Percentiles rank a stretch among this genome's conserved stretches.
These are phyloP conservation scores for Cheilinus undulatus DNA, from an alignment of 2,113 vertebrate species.

Conservation along the genomic window DNA sequence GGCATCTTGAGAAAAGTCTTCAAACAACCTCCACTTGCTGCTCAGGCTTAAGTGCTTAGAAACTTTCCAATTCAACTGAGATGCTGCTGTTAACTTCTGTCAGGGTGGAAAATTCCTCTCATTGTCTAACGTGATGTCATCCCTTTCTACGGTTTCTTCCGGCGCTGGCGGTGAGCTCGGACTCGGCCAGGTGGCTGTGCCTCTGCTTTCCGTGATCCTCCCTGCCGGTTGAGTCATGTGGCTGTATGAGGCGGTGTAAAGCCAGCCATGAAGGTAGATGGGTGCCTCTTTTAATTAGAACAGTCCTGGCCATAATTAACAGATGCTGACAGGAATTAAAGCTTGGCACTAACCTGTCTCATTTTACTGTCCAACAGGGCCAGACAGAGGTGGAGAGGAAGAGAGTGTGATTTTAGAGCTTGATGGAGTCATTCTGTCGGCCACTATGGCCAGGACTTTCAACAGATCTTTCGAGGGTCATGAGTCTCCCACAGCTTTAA, in stretches of 20 bases:
- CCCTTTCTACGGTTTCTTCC: slow-evolving; percentile 66
- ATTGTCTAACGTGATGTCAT: slow-evolving; percentile 64
- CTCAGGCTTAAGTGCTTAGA: slow-evolving; percentile 23
- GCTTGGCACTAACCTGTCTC: slow-evolving; percentile 81
- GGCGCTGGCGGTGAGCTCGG: slow-evolving; percentile 49
- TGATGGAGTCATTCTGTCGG: slow-evolving; percentile 36
- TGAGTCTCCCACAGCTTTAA: slow-evolving; percentile 53
- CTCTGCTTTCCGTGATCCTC: slow-evolving; percentile 51
- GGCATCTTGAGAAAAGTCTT: not conserved
- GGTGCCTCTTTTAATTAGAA: slow-evolving; percentile 87
- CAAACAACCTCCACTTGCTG: slow-evolving; percentile 2
- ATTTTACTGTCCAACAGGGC: slow-evolving; percentile 75
- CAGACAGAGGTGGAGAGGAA: slow-evolving; percentile 61
- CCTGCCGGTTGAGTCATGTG: slow-evolving; percentile 70
- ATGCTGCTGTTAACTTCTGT: not conserved
- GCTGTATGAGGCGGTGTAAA: slow-evolving; percentile 69
- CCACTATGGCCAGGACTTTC: slow-evolving; percentile 41
- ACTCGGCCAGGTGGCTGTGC: slow-evolving; percentile 56
- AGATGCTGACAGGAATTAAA: slow-evolving; percentile 88
- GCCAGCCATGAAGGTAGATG: slow-evolving; percentile 74
- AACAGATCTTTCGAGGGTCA: slow-evolving; percentile 56
- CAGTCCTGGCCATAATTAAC: slow-evolving; percentile 85
- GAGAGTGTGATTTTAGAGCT: slow-evolving; percentile 60
- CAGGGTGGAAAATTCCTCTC: slow-evolving; percentile 65
- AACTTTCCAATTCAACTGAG: slow-evolving; percentile 27